Evolutionary conservation across 2,113 vertebrate genomes (phyloP).

Genomic region (Chamaetylas fuelleborni): DNA sequence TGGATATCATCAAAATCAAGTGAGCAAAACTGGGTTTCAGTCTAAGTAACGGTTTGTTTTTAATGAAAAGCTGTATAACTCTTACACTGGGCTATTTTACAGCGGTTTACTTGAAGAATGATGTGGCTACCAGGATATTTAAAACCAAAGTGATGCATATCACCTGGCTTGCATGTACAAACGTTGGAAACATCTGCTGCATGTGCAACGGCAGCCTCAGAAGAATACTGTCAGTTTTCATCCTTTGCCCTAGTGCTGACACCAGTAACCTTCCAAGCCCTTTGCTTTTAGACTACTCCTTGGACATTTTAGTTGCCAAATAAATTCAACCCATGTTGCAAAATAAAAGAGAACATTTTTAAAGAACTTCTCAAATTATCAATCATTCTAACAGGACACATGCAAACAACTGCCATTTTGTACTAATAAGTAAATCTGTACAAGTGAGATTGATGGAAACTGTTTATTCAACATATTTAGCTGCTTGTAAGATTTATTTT

Average conservation of each 20-base stretch:
- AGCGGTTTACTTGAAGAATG: slow-evolving; percentile 59
- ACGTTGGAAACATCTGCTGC: slow-evolving; percentile 65
- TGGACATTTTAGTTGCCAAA: background rate
- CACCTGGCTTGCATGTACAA: slow-evolving; percentile 25
- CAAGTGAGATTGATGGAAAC: background rate
- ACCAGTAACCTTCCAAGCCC: background rate
- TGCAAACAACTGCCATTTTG: background rate
- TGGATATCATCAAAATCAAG: slow-evolving; percentile 99
- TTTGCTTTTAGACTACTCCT: background rate
- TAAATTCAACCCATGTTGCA: background rate
- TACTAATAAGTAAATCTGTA: background rate
- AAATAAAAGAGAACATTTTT: background rate
- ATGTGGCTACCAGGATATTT: slow-evolving; percentile 66
- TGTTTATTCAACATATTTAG: background rate
- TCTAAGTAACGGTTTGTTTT: slow-evolving; percentile 65
- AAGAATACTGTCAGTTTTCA: background rate
- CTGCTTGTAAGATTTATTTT: background rate
- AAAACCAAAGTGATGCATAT: slow-evolving; percentile 44
- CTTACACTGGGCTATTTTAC: background rate
- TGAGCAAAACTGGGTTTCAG: slow-evolving; percentile 76
- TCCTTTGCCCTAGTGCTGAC: background rate
- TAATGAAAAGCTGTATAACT: slow-evolving; percentile 43
- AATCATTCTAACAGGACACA: background rate
- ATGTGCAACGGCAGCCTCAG: slow-evolving; percentile 50
- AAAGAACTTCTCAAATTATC: background rate